A percentile compares a stretch with the other conserved stretches of the same genome.
These are phyloP conservation scores for Kobus ellipsiprymnus DNA, from an alignment of 2,113 vertebrate species.

Conservation along the genomic window DNA sequence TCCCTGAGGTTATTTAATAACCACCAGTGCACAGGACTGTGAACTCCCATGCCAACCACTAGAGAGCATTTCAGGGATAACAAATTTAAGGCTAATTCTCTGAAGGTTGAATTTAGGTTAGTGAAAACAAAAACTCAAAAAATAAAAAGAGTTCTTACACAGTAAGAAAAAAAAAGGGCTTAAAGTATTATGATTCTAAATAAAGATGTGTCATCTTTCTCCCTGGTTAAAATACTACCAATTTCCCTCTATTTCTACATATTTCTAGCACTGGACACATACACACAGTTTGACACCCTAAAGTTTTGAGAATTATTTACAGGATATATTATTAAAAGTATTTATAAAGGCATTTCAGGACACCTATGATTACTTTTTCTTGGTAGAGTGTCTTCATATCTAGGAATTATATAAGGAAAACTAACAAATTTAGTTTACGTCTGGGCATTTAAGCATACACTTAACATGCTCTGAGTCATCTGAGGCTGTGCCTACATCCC, in stretches of 20 bases:
- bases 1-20: constrained; percentile 35
- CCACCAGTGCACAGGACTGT: neutral
- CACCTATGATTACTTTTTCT: neutral
- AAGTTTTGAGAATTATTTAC: neutral
- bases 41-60: constrained; percentile 39
- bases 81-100: constrained; percentile 40
- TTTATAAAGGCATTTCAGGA: neutral
- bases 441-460: neutral
- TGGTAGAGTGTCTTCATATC: neutral
- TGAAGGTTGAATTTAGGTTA: constrained; percentile 2
- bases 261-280: neutral
- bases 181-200: neutral
- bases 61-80: constrained; percentile 57
- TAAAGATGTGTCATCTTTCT: neutral
- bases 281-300: neutral
- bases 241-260: neutral
- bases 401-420: neutral
- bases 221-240: neutral
- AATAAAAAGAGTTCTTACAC: neutral
- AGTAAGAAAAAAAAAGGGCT: neutral
- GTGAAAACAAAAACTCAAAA: neutral
- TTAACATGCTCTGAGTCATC: neutral
- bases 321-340: neutral
- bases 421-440: neutral
- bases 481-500: neutral